A percentile compares a stretch with the other conserved stretches of the same genome.
Evolutionary conservation across 2,888 invertebrate genomes (phyloP).

Genomic region (Colletes collaris): DNA sequence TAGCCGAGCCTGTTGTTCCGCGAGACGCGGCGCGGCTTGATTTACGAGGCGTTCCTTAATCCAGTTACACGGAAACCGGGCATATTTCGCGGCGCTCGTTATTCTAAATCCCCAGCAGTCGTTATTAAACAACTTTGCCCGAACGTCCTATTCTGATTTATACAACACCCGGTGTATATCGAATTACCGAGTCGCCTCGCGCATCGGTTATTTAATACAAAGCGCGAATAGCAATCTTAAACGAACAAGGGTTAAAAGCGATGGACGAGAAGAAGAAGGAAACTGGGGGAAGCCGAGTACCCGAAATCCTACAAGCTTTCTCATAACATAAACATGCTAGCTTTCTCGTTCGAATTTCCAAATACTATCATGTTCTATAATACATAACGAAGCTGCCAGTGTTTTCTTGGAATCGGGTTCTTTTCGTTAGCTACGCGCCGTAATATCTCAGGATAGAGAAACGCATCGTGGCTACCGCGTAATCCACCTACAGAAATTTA

Average conservation of each 20-base stretch:
- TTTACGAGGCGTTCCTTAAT: constrained; percentile 55
- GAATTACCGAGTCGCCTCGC: constrained; percentile 69
- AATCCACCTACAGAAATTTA: constrained; percentile 19
- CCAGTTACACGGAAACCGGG: constrained; percentile 48
- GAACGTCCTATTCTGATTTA: constrained; percentile 71
- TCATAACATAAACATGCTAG: too few relatives aligned
- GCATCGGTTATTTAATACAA: constrained; percentile 49
- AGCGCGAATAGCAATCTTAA: background rate
- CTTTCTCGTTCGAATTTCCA: too few relatives aligned
- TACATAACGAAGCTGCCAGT: too few relatives aligned
- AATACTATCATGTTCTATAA: too few relatives aligned
- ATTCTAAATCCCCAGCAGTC: constrained; percentile 75
- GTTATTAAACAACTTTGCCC: constrained; percentile 73
- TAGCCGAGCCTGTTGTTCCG: constrained; percentile 17
- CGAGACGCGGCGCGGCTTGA: constrained; percentile 25
- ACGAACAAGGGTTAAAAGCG: background rate
- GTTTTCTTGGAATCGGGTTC: too few relatives aligned
- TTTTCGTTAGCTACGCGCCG: background rate
- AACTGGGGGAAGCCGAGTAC: too few relatives aligned
- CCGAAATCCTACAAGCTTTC: too few relatives aligned
- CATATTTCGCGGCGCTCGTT: constrained; percentile 68
- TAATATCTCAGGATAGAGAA: constrained; percentile 7
- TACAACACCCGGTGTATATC: constrained; percentile 67
- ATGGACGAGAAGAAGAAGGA: background rate
- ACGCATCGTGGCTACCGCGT: background rate